Conservation (phyloP, 1,140 invertebrate species). For the Proctacanthus coquilletti region DNA sequence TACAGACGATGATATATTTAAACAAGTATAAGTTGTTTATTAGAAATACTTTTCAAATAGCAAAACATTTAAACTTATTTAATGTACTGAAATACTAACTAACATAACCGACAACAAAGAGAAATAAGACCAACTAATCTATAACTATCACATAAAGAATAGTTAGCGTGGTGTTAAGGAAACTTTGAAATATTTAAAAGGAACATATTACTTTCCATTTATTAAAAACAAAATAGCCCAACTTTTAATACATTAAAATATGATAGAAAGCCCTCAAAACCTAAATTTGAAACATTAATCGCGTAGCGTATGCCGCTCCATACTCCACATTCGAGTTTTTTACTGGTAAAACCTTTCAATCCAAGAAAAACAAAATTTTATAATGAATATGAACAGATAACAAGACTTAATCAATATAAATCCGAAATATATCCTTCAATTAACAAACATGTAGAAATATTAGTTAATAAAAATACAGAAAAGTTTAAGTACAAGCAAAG, state of each 20-base stretch:
- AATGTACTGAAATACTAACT: constrained; percentile 1
- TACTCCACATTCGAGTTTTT: background rate
- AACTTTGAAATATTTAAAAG: background rate
- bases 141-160: background rate
- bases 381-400: background rate
- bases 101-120: background rate
- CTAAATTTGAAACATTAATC: background rate
- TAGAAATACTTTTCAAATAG: background rate
- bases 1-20: background rate
- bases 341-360: background rate
- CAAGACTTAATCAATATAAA: background rate
- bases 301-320: background rate
- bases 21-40: background rate
- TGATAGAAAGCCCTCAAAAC: background rate
- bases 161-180: background rate
- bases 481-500: too few species aligned
- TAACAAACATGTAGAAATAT: too few species aligned
- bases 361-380: background rate
- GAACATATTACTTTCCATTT: background rate
- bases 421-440: too few species aligned
- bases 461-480: too few species aligned
- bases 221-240: background rate
- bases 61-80: background rate
- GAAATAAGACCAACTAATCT: background rate
- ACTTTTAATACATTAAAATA: background rate